Evolutionary conservation across 2,797 vertebrate species (phyloP).

Genomic region (Sebastes umbrosus): DNA sequence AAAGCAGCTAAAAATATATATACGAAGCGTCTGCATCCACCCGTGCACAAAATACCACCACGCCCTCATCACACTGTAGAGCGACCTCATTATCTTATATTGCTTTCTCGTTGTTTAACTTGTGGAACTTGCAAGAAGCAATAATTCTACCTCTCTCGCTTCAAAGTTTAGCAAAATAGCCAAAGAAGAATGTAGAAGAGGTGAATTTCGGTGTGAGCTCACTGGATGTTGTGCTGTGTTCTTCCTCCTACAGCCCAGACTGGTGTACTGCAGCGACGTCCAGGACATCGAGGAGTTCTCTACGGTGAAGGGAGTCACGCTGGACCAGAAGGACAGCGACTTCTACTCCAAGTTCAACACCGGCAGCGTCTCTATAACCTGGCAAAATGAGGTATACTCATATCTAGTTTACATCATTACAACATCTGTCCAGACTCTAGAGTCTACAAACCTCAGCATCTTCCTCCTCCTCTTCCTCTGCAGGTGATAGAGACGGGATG

Average conservation of each 20-base stretch:
- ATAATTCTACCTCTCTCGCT: too few relatives aligned
- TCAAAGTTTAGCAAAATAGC: too few relatives aligned
- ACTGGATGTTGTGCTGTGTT: not conserved
- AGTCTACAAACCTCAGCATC: not conserved
- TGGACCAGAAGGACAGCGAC: constrained; percentile 76
- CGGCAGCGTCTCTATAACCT: constrained; percentile 81
- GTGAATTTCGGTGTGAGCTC: not conserved
- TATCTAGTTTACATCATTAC: not conserved
- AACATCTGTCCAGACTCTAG: not conserved
- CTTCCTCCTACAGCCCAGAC: constrained; percentile 76
- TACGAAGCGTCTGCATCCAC: too few relatives aligned
- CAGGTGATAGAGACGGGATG: constrained; percentile 89
- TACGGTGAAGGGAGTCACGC: constrained; percentile 81
- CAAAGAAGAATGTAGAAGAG: not conserved
- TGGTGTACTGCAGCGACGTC: constrained; percentile 88
- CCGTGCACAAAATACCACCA: too few relatives aligned
- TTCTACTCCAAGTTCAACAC: constrained; percentile 87
- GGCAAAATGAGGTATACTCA: constrained; percentile 86
- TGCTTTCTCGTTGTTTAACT: too few relatives aligned
- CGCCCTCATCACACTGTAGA: too few relatives aligned
- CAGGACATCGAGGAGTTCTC: constrained; percentile 90
- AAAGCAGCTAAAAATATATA: too few relatives aligned
- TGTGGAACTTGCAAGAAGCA: too few relatives aligned
- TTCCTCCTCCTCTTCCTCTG: not conserved
- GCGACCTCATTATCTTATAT: too few relatives aligned